phyloP scores from a whole-genome alignment of 2,113 vertebrate species.

The Pygoscelis adeliae region DNA sequence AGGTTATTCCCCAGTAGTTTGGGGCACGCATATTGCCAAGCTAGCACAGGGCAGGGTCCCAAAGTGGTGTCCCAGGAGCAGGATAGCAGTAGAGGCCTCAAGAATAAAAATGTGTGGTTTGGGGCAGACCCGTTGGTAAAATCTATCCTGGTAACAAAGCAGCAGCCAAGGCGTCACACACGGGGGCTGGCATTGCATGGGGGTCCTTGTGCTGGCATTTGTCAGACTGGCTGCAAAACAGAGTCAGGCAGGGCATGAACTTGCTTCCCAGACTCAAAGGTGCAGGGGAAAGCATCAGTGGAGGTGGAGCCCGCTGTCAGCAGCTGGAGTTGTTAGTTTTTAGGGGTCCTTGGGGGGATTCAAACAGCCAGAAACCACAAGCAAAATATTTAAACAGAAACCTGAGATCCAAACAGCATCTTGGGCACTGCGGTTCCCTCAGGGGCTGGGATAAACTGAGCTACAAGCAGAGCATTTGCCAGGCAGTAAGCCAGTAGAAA shows the following conservation, averaged over 20 bases:
- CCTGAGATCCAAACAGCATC: neutral
- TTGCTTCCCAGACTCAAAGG: fast-evolving
- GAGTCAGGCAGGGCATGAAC: neutral
- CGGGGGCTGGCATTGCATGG: fast-evolving
- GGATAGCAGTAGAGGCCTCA: neutral
- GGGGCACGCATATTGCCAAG: fast-evolving
- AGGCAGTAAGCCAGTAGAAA: neutral
- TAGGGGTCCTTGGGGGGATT: neutral
- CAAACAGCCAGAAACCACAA: slow-evolving; percentile 30
- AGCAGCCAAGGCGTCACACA: neutral
- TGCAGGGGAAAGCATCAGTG: neutral
- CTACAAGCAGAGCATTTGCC: neutral
- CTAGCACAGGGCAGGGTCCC: neutral
- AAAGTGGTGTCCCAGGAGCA: neutral
- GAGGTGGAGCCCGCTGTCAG: neutral
- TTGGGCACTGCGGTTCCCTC: neutral
- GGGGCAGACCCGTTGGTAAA: neutral
- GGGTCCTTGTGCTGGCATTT: neutral
- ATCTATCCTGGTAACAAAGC: neutral
- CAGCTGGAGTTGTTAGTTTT: neutral
- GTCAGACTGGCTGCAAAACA: neutral
- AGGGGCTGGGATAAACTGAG: neutral
- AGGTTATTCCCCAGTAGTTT: neutral
- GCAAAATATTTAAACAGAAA: slow-evolving; percentile 27
- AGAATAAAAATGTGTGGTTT: neutral